Conservation (phyloP, 2,888 invertebrate genomes). For the Hyposoter didymator region DNA sequence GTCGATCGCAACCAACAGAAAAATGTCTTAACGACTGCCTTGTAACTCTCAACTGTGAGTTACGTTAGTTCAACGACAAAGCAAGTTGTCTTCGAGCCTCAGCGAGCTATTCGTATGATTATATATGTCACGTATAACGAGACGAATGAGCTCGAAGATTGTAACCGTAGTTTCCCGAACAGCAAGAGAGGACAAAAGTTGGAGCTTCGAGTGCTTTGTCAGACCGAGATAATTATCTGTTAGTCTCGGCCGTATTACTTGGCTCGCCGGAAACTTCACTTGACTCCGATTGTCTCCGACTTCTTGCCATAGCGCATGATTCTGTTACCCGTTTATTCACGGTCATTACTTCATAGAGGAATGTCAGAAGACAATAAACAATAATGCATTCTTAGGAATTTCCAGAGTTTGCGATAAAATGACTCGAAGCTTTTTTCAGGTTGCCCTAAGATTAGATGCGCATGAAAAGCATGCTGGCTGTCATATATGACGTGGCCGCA, state of each 20-base stretch:
- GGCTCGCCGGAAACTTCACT: constrained; percentile 15
- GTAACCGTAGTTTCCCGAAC: constrained; percentile 28
- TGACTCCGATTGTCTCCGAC: constrained; percentile 10
- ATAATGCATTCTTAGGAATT: not conserved
- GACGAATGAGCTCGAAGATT: constrained; percentile 8
- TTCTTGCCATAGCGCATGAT: not conserved
- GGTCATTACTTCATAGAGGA: not conserved
- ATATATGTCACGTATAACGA: not conserved
- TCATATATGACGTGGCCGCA: constrained; percentile 61
- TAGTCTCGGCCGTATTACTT: constrained; percentile 27
- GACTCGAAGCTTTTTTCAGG: not conserved
- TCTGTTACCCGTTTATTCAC: not conserved
- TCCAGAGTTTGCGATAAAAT: not conserved
- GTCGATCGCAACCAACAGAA: not conserved
- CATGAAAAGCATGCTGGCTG: constrained; percentile 17
- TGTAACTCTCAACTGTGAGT: constrained; percentile 8
- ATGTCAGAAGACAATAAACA: not conserved
- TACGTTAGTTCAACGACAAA: constrained; percentile 17
- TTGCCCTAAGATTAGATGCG: not conserved
- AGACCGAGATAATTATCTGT: constrained; percentile 46
- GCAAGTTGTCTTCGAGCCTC: not conserved
- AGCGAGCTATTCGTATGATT: not conserved
- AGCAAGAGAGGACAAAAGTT: constrained; percentile 30
- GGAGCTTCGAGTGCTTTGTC: constrained; percentile 16
- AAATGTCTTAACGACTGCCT: constrained; percentile 38